A percentile compares a stretch with the other conserved stretches of the same genome.
Evolutionary conservation across 2,888 invertebrate species (phyloP).

Genomic region (Erynnis tages): DNA sequence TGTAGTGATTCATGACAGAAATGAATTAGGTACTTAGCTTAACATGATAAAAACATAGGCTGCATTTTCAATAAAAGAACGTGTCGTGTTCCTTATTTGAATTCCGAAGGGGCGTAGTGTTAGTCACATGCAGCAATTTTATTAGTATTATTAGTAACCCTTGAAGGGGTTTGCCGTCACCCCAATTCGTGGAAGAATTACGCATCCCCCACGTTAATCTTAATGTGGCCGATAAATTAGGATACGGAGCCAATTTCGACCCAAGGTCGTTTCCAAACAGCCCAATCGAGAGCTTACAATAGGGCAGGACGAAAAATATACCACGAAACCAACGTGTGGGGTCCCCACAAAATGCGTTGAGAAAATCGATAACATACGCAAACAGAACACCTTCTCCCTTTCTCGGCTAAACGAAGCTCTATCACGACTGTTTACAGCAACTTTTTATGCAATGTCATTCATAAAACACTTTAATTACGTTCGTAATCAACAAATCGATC

Average conservation of each 20-base stretch:
- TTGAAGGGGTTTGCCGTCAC: conserved; percentile 47
- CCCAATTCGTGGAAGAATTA: conserved; percentile 52
- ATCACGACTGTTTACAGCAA: conserved; percentile 40
- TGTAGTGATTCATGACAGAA: conserved; percentile 20
- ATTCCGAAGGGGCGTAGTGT: conserved; percentile 35
- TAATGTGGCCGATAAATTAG: conserved; percentile 15
- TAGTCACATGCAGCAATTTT: conserved; percentile 40
- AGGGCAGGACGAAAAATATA: conserved; percentile 25
- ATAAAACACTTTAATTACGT: conserved; percentile 64
- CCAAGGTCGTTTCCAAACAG: conserved; percentile 16
- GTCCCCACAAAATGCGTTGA: conserved; percentile 23
- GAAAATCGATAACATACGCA: conserved; percentile 31
- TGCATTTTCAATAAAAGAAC: neutral
- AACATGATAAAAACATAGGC: neutral
- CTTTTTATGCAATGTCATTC: conserved; percentile 62
- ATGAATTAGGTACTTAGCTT: conserved; percentile 9
- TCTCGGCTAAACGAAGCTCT: conserved; percentile 33
- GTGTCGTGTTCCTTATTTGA: conserved; percentile 13
- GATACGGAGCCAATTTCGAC: conserved; percentile 12
- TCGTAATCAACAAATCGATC: conserved; percentile 70
- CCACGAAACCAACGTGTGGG: conserved; percentile 37
- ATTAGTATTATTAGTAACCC: conserved; percentile 39
- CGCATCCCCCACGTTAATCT: conserved; percentile 28
- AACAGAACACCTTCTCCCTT: conserved; percentile 26
- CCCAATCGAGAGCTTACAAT: conserved; percentile 13